Percentiles rank a stretch among this genome's conserved stretches.
phyloP scores from a whole-genome alignment of 2,888 invertebrate genomes.

The Drosophila anceps region DNA sequence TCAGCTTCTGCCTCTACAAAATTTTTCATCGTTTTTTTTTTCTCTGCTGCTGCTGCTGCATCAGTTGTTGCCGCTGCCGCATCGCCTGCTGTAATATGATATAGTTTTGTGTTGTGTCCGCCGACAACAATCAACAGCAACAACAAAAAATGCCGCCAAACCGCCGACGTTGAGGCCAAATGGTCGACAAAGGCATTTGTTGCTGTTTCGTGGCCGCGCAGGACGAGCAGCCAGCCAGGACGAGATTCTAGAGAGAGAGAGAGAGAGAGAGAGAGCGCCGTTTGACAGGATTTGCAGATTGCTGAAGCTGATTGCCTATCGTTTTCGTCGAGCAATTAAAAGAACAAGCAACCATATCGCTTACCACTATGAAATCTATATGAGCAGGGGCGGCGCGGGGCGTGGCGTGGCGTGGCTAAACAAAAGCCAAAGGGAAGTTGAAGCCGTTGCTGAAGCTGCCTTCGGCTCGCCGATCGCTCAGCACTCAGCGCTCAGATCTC shows the following conservation, averaged over 20 bases:
- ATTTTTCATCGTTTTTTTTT: neutral
- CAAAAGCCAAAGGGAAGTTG: constrained; percentile 60
- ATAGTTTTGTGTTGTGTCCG: constrained; percentile 76
- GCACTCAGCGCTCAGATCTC: constrained; percentile 20
- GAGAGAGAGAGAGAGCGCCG: neutral
- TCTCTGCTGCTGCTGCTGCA: neutral
- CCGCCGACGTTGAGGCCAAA: constrained; percentile 57
- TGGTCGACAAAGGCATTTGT: constrained; percentile 47
- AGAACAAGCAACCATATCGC: constrained; percentile 81
- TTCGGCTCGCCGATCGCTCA: neutral
- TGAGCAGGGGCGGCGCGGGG: constrained; percentile 3
- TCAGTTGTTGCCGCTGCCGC: constrained; percentile 8
- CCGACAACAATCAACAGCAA: constrained; percentile 63
- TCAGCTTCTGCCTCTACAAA: constrained; percentile 1
- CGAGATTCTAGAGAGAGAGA: neutral
- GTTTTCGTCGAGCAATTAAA: constrained; percentile 80
- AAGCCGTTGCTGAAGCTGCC: constrained; percentile 30
- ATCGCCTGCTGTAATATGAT: constrained; percentile 64
- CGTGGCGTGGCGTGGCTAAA: constrained; percentile 15
- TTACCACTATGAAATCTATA: constrained; percentile 79
- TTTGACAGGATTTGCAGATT: constrained; percentile 18
- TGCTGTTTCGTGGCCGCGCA: constrained; percentile 29
- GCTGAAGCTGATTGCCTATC: constrained; percentile 74
- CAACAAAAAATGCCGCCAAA: constrained; percentile 64
- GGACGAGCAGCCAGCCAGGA: neutral